Evolutionary conservation across 2,113 vertebrate genomes (phyloP), one percentile per base, ranked within the genome.

Genomic region (Gadus macrocephalus): DNA sequence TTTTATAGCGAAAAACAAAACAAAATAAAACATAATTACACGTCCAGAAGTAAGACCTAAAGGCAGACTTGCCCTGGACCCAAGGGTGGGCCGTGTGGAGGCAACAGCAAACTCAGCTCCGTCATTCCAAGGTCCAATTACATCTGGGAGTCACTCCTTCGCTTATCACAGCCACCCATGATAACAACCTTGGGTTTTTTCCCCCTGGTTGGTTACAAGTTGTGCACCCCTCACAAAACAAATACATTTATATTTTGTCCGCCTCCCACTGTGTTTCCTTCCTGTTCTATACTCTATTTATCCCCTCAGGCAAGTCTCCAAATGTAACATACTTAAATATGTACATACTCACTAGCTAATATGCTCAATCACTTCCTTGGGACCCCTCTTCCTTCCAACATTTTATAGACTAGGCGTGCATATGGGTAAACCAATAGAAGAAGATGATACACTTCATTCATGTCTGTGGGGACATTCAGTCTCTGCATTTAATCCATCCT

Each of bases 51-150:
- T 49, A 49, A 14, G 42, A 49, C 42, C 42, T 49, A 14, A 49
- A 49, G 42, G 9, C 12, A 49, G 42, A 49, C 42, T 49, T 49
- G 42, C 42, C 55, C 56, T 73, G 70, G 53, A 60, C 27, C 68
- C 66, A 25, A 38, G 76, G 25, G 27, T 53, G 67, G 70, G 55
- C 55, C 53, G 64, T 49, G 42, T 49, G 42, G 9, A 12, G 42
- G 42, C 42, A 49, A 49, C 42, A 49, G 42, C 42, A 9, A 49
- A 49, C 42, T 49, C 42, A 49, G 42, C 42, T 49, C 42, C 42
- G 42, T 49, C 70, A 70, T 72, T 42, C 1, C 56, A 62, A 62
- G 62, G 53, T 53, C 59, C 64, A 62, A 74, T 78, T 49, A 53
- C 5, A 58, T 62, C 65, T 20, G 14, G 42, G 74, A 69, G 56